Conservation (phyloP, 2,113 vertebrate species). For the Falcunculus frontatus region DNA sequence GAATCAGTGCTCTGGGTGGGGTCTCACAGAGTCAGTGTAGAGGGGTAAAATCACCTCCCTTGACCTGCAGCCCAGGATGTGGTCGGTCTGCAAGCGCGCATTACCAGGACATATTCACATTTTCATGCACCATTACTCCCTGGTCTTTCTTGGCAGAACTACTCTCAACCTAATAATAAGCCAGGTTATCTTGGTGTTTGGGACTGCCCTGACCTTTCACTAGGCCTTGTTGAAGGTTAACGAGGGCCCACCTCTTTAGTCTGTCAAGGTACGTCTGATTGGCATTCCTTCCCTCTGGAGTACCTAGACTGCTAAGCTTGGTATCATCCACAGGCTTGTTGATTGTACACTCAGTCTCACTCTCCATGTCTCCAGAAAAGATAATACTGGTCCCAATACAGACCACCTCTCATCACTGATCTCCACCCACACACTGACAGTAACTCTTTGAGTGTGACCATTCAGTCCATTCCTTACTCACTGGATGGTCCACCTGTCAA, state of each 20-base stretch:
- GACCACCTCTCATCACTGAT: background rate
- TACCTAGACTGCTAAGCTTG: background rate
- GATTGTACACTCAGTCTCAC: background rate
- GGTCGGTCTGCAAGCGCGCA: background rate
- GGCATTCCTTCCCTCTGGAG: background rate
- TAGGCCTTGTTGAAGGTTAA: background rate
- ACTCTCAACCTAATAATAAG: background rate
- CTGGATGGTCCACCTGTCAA: accelerated
- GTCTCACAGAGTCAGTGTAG: background rate
- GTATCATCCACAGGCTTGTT: background rate
- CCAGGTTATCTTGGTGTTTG: background rate
- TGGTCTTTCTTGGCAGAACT: background rate
- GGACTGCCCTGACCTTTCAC: background rate
- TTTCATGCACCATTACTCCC: background rate
- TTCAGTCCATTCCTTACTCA: background rate
- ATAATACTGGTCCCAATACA: accelerated
- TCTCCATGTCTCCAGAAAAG: background rate
- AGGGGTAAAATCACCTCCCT: background rate
- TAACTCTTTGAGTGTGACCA: background rate
- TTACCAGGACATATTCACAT: background rate
- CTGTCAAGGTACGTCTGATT: background rate
- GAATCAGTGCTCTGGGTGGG: no score
- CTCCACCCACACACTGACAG: background rate
- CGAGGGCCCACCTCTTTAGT: background rate
- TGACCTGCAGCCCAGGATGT: background rate